Conservation (phyloP, 2,888 invertebrate species). For the Caenorhabditis japonica region DNA sequence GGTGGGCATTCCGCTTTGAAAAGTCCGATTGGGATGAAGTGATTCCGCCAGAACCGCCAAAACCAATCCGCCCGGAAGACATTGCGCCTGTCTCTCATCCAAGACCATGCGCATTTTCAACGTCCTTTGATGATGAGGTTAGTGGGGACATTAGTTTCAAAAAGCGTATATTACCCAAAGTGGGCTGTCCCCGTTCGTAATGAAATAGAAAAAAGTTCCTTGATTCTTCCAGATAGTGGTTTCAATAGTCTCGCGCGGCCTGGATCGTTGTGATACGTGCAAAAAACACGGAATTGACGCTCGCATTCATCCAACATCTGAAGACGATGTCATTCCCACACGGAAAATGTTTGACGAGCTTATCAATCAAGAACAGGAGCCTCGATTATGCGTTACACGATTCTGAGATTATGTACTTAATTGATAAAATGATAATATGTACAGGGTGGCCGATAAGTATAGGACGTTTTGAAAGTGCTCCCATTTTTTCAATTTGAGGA, state of each 20-base stretch:
- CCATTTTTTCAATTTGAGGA: too few species aligned
- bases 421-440: too few species aligned
- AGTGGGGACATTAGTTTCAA: too few species aligned
- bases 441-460: too few species aligned
- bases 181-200: neutral
- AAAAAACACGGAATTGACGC: constrained; percentile 43
- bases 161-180: too few species aligned
- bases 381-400: constrained; percentile 10
- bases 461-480: too few species aligned
- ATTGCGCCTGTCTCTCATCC: constrained; percentile 52
- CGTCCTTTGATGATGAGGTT: constrained; percentile 49
- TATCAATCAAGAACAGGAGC: constrained; percentile 2
- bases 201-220: neutral
- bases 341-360: constrained; percentile 41
- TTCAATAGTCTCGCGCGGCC: constrained; percentile 35
- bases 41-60: constrained; percentile 1
- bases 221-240: constrained; percentile 39
- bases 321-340: constrained; percentile 28
- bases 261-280: constrained; percentile 52
- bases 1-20: constrained; percentile 25
- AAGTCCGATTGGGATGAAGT: constrained; percentile 35
- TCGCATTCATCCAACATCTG: constrained; percentile 19
- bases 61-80: constrained; percentile 21
- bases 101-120: constrained; percentile 28
- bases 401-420: too few species aligned